Conservation (phyloP, 2,888 invertebrate genomes). For the Dryobota labecula region DNA sequence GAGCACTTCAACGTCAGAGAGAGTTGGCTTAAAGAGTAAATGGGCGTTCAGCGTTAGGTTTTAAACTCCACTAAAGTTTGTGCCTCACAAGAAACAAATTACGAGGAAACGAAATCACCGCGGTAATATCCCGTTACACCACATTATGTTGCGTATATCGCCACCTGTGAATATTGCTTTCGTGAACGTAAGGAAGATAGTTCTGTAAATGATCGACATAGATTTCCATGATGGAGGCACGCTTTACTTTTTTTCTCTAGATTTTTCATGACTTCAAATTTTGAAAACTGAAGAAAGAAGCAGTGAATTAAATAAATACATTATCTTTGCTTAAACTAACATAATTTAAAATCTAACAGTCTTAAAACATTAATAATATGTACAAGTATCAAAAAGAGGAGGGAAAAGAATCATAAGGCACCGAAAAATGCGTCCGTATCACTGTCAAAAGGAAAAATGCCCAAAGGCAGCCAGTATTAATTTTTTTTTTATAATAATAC, state of each 20-base stretch:
- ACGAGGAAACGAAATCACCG: constrained; percentile 82
- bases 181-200: constrained; percentile 11
- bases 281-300: neutral
- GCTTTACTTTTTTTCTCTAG: neutral
- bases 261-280: neutral
- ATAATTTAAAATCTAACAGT: too few relatives aligned
- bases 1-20: constrained; percentile 76
- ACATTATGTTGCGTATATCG: constrained; percentile 45
- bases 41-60: constrained; percentile 84
- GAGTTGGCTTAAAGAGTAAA: constrained; percentile 84
- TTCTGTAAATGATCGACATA: constrained; percentile 30
- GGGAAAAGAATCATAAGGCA: too few relatives aligned
- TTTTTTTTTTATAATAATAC: too few relatives aligned
- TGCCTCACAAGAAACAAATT: constrained; percentile 84
- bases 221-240: neutral
- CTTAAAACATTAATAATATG: too few relatives aligned
- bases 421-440: too few relatives aligned
- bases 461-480: too few relatives aligned
- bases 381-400: too few relatives aligned
- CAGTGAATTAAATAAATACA: neutral
- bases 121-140: constrained; percentile 64
- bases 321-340: too few relatives aligned
- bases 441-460: too few relatives aligned
- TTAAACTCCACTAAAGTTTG: constrained; percentile 83
- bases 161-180: constrained; percentile 49